phyloP scores from a whole-genome alignment of 2,113 vertebrate species.

The Leptocoma aspasia region DNA sequence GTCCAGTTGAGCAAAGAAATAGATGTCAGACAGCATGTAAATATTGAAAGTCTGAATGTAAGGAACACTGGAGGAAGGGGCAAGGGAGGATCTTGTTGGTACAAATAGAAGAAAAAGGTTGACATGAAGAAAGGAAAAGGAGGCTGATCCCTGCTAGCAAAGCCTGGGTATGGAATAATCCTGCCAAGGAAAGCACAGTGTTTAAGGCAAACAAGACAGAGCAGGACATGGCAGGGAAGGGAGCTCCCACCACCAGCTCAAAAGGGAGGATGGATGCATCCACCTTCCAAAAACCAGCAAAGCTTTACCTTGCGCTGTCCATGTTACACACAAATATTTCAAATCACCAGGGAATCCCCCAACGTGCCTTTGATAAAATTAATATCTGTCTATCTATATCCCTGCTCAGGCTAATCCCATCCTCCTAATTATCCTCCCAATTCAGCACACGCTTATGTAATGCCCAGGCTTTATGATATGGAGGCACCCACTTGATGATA shows the following conservation, averaged over 20 bases:
- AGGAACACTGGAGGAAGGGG: background rate
- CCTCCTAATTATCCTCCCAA: background rate
- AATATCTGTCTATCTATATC: background rate
- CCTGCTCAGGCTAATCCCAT: background rate
- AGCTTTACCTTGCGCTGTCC: background rate
- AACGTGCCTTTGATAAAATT: background rate
- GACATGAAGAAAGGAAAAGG: background rate
- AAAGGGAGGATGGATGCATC: background rate
- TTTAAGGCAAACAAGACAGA: background rate
- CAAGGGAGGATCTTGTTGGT: background rate
- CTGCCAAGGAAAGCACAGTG: background rate
- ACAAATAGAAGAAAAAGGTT: background rate
- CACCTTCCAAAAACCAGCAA: background rate
- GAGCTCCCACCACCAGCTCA: background rate
- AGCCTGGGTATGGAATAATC: background rate
- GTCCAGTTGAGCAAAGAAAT: background rate
- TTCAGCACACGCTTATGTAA: background rate
- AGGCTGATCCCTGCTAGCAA: background rate
- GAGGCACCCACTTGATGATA: constrained; percentile 30
- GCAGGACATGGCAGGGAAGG: background rate
- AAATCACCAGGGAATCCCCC: background rate
- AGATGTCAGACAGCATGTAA: background rate
- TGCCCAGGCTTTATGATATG: background rate
- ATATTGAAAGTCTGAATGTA: background rate
- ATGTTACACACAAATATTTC: rapidly evolving